Conservation (phyloP, 2,888 invertebrate species). For the Drosophila incognita region DNA sequence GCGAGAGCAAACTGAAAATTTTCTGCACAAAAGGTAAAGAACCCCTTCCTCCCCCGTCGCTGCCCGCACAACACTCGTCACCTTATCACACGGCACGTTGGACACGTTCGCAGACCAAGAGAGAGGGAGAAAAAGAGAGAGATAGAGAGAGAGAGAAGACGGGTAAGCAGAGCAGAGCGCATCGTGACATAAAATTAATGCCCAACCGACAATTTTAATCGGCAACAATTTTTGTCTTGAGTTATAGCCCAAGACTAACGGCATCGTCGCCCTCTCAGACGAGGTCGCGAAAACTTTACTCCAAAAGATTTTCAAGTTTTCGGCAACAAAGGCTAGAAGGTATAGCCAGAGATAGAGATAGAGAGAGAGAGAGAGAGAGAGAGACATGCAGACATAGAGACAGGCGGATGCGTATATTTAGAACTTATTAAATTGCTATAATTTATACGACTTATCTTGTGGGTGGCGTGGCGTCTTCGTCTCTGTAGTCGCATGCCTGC, state of each 20-base stretch:
- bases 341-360: not conserved
- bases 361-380: conserved; percentile 26
- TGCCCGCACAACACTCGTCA: conserved; percentile 35
- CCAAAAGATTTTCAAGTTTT: conserved; percentile 69
- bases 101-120: conserved; percentile 25
- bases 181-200: conserved; percentile 82
- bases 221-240: conserved; percentile 80
- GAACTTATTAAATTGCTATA: conserved; percentile 84
- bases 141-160: not conserved
- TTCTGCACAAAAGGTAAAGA: conserved; percentile 43
- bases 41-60: not conserved
- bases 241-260: conserved; percentile 64
- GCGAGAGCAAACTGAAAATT: conserved; percentile 65
- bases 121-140: not conserved
- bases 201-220: conserved; percentile 83
- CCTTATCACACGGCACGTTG: conserved; percentile 71
- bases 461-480: conserved; percentile 21
- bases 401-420: conserved; percentile 82
- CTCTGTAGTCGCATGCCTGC: conserved; percentile 15
- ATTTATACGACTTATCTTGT: conserved; percentile 83
- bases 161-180: conserved; percentile 47
- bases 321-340: conserved; percentile 7
- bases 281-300: conserved; percentile 63
- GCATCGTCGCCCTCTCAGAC: conserved; percentile 33
- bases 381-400: conserved; percentile 61